These are phyloP conservation scores for Platycheirus albimanus DNA, from an alignment of 2,888 invertebrate genomes.

Conservation along the genomic window DNA sequence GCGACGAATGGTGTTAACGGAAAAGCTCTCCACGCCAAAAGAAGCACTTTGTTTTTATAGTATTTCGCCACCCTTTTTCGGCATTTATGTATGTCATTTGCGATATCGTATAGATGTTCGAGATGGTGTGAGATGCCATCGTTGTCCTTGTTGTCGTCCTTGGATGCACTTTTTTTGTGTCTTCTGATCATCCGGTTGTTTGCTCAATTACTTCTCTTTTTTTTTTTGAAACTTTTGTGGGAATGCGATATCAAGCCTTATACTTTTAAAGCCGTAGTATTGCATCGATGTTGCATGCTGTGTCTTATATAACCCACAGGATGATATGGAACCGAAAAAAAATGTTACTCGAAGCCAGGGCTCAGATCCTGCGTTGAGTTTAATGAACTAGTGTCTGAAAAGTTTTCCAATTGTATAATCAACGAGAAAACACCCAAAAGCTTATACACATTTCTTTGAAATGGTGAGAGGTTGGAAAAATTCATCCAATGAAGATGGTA, in stretches of 20 bases:
- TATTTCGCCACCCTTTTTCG: conserved; percentile 39
- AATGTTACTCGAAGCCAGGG: conserved; percentile 13
- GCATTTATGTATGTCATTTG: conserved; percentile 63
- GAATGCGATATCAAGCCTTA: conserved; percentile 52
- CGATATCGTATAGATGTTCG: conserved; percentile 42
- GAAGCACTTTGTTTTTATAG: conserved; percentile 70
- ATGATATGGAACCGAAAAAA: conserved; percentile 12
- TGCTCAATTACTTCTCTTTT: conserved; percentile 25
- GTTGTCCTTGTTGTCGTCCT: background rate
- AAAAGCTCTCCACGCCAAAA: conserved; percentile 58
- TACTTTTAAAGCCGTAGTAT: conserved; percentile 33
- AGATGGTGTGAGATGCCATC: conserved; percentile 26
- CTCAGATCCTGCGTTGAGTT: conserved; percentile 57
- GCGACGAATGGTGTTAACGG: conserved; percentile 20
- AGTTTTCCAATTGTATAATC: conserved; percentile 73
- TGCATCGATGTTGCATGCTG: conserved; percentile 55
- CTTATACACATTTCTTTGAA: conserved; percentile 68
- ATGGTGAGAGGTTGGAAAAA: conserved; percentile 65
- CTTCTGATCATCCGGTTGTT: conserved; percentile 55
- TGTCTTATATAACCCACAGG: background rate
- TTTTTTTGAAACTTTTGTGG: background rate
- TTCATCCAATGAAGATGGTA: conserved; percentile 59
- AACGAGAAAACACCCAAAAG: conserved; percentile 63
- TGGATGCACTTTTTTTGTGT: conserved; percentile 47
- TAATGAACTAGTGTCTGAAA: conserved; percentile 66